These are phyloP conservation scores for Batillaria attramentaria DNA, from an alignment of 1,140 invertebrate species.

Conservation along the genomic window DNA sequence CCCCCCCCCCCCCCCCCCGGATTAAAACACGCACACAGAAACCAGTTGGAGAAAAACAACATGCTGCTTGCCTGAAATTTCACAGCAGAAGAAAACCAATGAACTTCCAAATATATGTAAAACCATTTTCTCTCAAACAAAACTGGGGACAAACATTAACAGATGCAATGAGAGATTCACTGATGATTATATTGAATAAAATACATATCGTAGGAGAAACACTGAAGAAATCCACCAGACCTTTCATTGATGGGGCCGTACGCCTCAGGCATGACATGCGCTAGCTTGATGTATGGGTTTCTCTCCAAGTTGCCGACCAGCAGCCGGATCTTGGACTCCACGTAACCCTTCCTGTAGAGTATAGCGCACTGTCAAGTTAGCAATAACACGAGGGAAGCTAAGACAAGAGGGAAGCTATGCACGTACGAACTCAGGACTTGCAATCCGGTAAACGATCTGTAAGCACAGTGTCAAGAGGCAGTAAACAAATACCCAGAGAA, in stretches of 20 bases:
- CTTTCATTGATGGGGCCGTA: constrained; percentile 75
- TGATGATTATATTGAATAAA: too few relatives aligned
- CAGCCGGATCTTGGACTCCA: constrained; percentile 96
- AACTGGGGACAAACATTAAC: not conserved
- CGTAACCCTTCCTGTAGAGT: constrained; percentile 88
- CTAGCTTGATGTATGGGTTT: constrained; percentile 90
- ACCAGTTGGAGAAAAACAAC: too few relatives aligned
- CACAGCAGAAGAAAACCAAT: not conserved
- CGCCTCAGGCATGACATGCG: constrained; percentile 95
- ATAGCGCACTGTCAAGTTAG: constrained; percentile 42
- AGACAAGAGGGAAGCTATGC: too few relatives aligned
- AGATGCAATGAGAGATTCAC: too few relatives aligned
- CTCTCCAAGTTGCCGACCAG: constrained; percentile 93
- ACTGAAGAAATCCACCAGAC: too few relatives aligned
- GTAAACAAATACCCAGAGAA: not conserved
- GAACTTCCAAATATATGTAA: not conserved
- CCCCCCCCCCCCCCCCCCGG: too few relatives aligned
- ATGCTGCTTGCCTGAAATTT: too few relatives aligned
- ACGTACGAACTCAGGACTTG: too few relatives aligned
- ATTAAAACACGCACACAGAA: too few relatives aligned
- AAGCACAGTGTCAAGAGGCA: not conserved
- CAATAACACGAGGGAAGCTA: not conserved
- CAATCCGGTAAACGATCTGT: not conserved
- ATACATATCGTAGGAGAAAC: too few relatives aligned
- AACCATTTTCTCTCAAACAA: not conserved